phyloP scores from a whole-genome alignment of 2,888 invertebrate genomes.

The Nebria salina region DNA sequence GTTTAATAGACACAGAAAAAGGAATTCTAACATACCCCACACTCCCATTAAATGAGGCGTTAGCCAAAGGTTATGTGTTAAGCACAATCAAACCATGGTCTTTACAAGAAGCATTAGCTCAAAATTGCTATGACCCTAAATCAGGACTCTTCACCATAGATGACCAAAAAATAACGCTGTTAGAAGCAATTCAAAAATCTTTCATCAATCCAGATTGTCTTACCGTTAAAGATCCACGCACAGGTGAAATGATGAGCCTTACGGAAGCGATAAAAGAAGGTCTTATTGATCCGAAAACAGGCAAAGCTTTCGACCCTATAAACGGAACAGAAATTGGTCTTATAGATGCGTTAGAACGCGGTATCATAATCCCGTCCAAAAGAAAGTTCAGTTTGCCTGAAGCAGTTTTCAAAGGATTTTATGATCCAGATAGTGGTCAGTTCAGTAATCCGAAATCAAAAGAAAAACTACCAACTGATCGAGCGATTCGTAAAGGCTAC shows the following conservation, averaged over 20 bases:
- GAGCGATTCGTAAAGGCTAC: conserved; percentile 85
- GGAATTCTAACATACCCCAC: conserved; percentile 76
- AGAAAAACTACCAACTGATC: conserved; percentile 81
- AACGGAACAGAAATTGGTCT: conserved; percentile 80
- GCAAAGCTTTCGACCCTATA: conserved; percentile 80
- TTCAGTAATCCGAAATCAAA: conserved; percentile 83
- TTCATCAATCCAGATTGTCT: conserved; percentile 81
- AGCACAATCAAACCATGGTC: conserved; percentile 84
- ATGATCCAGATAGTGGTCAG: conserved; percentile 84
- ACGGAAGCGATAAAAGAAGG: conserved; percentile 81
- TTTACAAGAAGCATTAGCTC: conserved; percentile 82
- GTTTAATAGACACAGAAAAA: conserved; percentile 75
- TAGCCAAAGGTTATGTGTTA: conserved; percentile 81
- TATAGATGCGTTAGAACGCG: conserved; percentile 84
- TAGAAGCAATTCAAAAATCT: conserved; percentile 77
- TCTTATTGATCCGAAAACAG: conserved; percentile 80
- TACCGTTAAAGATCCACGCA: conserved; percentile 81
- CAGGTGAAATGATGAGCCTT: conserved; percentile 82
- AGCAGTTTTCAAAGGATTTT: conserved; percentile 91
- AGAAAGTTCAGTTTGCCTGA: conserved; percentile 86
- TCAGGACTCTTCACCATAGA: conserved; percentile 78
- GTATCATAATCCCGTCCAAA: conserved; percentile 83
- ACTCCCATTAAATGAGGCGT: conserved; percentile 80
- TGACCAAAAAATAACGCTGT: conserved; percentile 74
- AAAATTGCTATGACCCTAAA: conserved; percentile 80